These are phyloP conservation scores for Drosophila percnosoma DNA, from an alignment of 2,888 invertebrate species.

Conservation along the genomic window DNA sequence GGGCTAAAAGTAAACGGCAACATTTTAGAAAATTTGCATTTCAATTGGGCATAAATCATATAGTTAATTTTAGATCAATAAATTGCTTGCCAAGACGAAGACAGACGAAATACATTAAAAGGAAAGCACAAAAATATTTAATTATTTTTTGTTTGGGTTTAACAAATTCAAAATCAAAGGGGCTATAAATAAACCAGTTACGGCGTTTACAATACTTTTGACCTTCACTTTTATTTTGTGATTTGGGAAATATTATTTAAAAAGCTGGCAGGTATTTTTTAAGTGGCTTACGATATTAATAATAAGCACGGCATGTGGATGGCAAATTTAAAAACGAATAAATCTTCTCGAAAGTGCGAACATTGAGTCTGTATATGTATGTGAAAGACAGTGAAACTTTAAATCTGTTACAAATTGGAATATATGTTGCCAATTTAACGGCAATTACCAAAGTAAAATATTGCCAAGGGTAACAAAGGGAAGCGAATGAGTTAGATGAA, in stretches of 20 bases:
- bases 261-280: conserved; percentile 39
- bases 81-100: background rate
- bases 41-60: background rate
- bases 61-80: background rate
- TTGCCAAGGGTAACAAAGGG: conserved; percentile 13
- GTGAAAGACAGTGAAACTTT: background rate
- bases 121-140: conserved; percentile 1
- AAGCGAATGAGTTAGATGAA: conserved; percentile 51
- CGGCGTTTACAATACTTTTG: conserved; percentile 57
- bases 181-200: conserved; percentile 60
- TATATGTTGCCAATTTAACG: conserved; percentile 61
- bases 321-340: conserved; percentile 1
- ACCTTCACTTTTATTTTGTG: conserved; percentile 55
- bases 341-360: background rate
- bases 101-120: background rate
- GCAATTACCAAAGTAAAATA: conserved; percentile 64
- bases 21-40: background rate
- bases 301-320: conserved; percentile 6
- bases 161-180: conserved; percentile 40
- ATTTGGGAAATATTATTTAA: conserved; percentile 22
- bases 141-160: background rate
- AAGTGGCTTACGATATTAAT: conserved; percentile 19
- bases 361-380: background rate
- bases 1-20: background rate
- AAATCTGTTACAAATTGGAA: conserved; percentile 52